These are phyloP conservation scores for Drosophila falleni DNA, from an alignment of 2,888 invertebrate genomes.

Conservation along the genomic window DNA sequence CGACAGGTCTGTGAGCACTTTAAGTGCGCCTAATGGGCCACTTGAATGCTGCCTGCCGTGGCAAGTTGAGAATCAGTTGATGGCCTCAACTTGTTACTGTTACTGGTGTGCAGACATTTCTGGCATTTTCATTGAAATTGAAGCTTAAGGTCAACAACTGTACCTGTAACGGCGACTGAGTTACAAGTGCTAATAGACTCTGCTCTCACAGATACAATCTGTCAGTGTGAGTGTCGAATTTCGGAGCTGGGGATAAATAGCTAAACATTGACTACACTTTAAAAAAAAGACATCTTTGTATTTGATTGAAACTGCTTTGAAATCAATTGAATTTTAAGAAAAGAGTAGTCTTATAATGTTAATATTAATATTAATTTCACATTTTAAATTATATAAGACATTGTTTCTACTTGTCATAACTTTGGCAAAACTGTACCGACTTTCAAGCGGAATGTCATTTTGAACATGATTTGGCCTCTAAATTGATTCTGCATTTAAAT, in stretches of 20 bases:
- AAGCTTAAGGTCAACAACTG: constrained; percentile 58
- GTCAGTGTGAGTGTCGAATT: background rate
- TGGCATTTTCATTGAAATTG: constrained; percentile 32
- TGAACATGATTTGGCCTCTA: too few species aligned
- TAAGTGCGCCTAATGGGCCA: constrained; percentile 69
- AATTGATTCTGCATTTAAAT: too few species aligned
- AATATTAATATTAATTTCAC: too few species aligned
- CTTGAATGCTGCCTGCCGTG: constrained; percentile 58
- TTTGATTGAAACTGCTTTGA: background rate
- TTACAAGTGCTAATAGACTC: constrained; percentile 21
- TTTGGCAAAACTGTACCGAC: too few species aligned
- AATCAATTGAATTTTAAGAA: too few species aligned
- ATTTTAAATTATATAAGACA: too few species aligned
- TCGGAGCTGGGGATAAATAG: background rate
- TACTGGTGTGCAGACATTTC: constrained; percentile 32
- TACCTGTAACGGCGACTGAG: constrained; percentile 24
- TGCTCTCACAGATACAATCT: constrained; percentile 9
- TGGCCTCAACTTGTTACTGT: constrained; percentile 21
- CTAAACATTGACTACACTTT: background rate
- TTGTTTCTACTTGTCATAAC: too few species aligned
- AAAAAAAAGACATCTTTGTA: too few species aligned
- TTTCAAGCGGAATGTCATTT: too few species aligned
- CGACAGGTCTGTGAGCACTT: constrained; percentile 58
- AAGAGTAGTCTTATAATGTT: too few species aligned
- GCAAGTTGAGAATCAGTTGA: constrained; percentile 57